Percentiles rank a stretch among this genome's conserved stretches.
Evolutionary conservation across 2,888 invertebrate species (phyloP).

Genomic region (Drosophila anceps): DNA sequence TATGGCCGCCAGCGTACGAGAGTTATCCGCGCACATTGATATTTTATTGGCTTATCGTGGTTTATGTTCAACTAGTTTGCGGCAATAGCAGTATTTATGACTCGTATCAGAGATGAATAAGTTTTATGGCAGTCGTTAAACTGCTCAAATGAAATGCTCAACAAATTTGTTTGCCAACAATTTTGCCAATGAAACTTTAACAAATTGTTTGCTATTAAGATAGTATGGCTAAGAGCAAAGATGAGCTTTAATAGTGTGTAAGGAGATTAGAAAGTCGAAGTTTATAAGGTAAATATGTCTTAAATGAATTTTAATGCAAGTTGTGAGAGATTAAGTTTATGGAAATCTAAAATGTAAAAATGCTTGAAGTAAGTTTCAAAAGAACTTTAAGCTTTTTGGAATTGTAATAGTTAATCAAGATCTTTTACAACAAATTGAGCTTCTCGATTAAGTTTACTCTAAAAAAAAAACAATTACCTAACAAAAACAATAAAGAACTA

Average conservation of each 20-base stretch:
- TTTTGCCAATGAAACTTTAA: conserved; percentile 1
- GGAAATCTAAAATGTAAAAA: background rate
- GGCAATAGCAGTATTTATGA: conserved; percentile 33
- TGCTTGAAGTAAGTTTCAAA: background rate
- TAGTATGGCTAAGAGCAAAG: background rate
- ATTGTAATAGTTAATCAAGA: no score
- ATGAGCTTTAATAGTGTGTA: background rate
- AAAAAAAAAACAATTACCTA: background rate
- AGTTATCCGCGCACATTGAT: conserved; percentile 61
- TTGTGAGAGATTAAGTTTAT: background rate
- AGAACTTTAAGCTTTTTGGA: no score
- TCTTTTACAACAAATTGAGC: no score
- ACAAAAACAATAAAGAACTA: background rate
- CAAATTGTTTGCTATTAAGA: background rate
- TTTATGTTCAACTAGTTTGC: conserved; percentile 53
- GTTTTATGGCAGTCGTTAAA: conserved; percentile 44
- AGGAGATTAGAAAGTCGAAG: background rate
- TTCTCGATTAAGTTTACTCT: no score
- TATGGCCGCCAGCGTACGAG: conserved; percentile 20
- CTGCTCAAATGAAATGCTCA: conserved; percentile 21
- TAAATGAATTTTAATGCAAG: no score
- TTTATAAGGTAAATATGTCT: background rate
- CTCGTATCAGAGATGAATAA: conserved; percentile 36
- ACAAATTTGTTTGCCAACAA: conserved; percentile 35
- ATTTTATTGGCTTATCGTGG: conserved; percentile 76